Conservation (phyloP, 2,797 vertebrate genomes). For the Cygnus olor region DNA sequence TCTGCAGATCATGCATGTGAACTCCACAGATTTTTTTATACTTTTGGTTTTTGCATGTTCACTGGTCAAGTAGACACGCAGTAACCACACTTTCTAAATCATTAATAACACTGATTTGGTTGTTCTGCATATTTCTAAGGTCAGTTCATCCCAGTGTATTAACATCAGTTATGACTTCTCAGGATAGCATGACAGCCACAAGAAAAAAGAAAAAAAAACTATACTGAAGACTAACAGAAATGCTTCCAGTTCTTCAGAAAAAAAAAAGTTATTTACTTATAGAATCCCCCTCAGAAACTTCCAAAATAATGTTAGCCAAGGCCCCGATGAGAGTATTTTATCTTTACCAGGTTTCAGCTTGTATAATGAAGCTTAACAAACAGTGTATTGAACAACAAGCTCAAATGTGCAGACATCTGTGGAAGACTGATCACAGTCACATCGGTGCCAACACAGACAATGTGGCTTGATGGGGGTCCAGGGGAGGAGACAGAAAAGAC, state of each 20-base stretch:
- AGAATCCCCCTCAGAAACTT: neutral
- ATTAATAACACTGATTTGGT: neutral
- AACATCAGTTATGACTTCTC: neutral
- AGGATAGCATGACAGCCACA: rapidly evolving
- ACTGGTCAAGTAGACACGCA: neutral
- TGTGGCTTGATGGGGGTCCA: neutral
- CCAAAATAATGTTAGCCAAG: neutral
- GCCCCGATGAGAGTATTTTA: neutral
- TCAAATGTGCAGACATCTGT: neutral
- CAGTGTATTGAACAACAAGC: neutral
- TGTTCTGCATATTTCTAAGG: neutral
- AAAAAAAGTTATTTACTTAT: neutral
- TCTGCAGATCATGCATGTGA: neutral
- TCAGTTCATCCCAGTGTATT: neutral
- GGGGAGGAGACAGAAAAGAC: neutral
- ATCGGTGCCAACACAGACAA: neutral
- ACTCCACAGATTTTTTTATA: neutral
- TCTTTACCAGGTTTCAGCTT: neutral
- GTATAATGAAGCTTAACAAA: neutral
- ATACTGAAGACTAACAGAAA: neutral
- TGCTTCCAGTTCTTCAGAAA: neutral
- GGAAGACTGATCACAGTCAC: neutral
- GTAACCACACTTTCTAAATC: neutral
- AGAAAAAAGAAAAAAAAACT: neutral
- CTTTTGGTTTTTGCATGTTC: neutral